Evolutionary conservation across 1,140 invertebrate genomes (phyloP), one percentile per base, ranked within the genome.

Genomic region (Apis florea): DNA sequence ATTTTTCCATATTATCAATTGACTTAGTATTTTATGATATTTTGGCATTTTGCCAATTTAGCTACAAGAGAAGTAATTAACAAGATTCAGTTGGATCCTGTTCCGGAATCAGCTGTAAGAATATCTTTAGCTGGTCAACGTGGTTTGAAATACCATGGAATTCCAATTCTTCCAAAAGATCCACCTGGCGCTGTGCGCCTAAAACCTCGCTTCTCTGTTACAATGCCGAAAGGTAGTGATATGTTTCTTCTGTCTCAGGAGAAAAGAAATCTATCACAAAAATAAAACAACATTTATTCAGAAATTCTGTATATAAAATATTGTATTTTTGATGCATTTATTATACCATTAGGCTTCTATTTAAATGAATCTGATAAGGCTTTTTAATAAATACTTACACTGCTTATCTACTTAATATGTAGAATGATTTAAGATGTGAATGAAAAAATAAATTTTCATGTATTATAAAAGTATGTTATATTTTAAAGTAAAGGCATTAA

Each of bases 81-180:
- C 86, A 90, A 89, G 73, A 70, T 88, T 83, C 91, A 93, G 31
- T 93, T 92, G 90, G 88, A 47, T 77, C 88, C 86, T 66, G 83
- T 93, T 85, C 66, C 59, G 69, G 85, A 84, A 71, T 87, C 90
- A 71, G 88, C 91, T 59, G 90, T 93, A 83, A 83, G 84, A 87
- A 83, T 93, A 83, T 89, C 88, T 53, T 79, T 85, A 68, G 53
- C 84, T 76, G 92, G 92, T 87, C 89, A 83, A 68, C 86, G 82
- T 84, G 92, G 92, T 83, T 83, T 93, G 82, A 88, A 83, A 85
- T 92, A 85, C 80, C 91, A 93, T 83, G 90, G 88, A 72, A 78
- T 90, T 75, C 92, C 92, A 64, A 91, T 93, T 79, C 90, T 93
- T 85, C 91, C 91, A 84, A 79, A 81, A 86, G 90, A 93, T 83